phyloP scores from a whole-genome alignment of 2,888 invertebrate genomes.

The Chorisops tibialis region DNA sequence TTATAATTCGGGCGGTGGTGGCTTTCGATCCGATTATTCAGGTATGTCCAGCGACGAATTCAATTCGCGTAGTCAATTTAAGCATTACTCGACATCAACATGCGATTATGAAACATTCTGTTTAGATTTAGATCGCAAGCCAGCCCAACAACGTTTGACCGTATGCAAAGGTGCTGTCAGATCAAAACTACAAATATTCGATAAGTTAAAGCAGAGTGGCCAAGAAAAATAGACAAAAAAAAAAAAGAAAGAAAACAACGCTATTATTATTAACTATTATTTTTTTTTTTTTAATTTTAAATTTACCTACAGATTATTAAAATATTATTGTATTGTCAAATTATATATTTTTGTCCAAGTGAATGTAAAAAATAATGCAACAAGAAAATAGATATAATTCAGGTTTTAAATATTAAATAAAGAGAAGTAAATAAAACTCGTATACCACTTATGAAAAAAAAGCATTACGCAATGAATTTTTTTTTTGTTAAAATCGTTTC shows the following conservation, averaged over 20 bases:
- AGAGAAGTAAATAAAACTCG: neutral
- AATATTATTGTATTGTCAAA: neutral
- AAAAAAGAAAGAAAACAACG: neutral
- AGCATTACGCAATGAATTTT: neutral
- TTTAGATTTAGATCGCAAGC: constrained; percentile 50
- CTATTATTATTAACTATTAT: neutral
- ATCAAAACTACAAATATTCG: constrained; percentile 81
- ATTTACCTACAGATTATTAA: neutral
- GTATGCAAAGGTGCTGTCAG: constrained; percentile 84
- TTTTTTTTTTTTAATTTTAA: neutral
- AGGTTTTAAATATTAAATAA: neutral
- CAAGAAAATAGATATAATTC: neutral
- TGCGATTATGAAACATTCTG: constrained; percentile 48
- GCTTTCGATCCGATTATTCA: constrained; percentile 12
- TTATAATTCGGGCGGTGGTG: constrained; percentile 15
- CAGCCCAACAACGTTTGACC: constrained; percentile 64
- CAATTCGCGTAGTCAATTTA: constrained; percentile 45
- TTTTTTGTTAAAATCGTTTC: too few relatives aligned
- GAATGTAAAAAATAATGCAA: neutral
- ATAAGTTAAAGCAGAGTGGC: constrained; percentile 59
- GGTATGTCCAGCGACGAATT: constrained; percentile 28
- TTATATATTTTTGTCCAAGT: neutral
- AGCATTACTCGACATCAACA: constrained; percentile 41
- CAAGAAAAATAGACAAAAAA: constrained; percentile 31
- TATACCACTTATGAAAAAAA: neutral